Evolutionary conservation across 2,113 vertebrate genomes (phyloP).

Genomic region (Ceuthmochares aereus): DNA sequence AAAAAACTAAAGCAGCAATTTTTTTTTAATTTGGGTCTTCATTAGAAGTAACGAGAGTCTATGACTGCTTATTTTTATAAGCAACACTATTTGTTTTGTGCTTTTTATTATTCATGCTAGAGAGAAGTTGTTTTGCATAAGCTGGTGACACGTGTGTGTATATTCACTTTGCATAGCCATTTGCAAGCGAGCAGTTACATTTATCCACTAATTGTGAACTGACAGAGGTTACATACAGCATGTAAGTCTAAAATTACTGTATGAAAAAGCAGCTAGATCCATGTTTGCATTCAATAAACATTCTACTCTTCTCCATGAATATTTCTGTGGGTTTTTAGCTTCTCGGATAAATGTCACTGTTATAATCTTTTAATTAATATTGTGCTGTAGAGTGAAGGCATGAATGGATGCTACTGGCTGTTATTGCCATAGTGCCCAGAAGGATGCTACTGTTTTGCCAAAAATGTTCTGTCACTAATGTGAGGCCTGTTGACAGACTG

Average conservation of each 20-base stretch:
- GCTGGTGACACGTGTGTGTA: constrained; percentile 15
- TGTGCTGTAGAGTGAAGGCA: constrained; percentile 65
- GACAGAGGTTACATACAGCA: constrained; percentile 45
- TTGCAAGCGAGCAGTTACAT: constrained; percentile 46
- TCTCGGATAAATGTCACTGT: constrained; percentile 65
- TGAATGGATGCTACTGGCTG: constrained; percentile 76
- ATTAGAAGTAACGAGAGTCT: background rate
- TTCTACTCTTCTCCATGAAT: constrained; percentile 21
- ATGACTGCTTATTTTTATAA: background rate
- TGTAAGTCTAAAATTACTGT: constrained; percentile 30
- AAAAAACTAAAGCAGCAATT: background rate
- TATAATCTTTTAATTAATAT: constrained; percentile 81
- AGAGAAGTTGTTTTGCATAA: constrained; percentile 23
- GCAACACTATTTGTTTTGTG: background rate
- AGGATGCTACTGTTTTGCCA: constrained; percentile 83
- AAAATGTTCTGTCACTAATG: constrained; percentile 89
- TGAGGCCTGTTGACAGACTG: constrained; percentile 91
- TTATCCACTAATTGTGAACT: constrained; percentile 47
- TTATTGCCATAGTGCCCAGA: constrained; percentile 80
- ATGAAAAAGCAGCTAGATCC: constrained; percentile 60
- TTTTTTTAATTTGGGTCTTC: background rate
- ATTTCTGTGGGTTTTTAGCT: constrained; percentile 40
- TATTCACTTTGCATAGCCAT: constrained; percentile 14
- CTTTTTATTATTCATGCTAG: constrained; percentile 4
- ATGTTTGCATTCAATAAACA: constrained; percentile 51